These are phyloP conservation scores for Archips crataeganus DNA, from an alignment of 2,888 invertebrate genomes.

Conservation along the genomic window DNA sequence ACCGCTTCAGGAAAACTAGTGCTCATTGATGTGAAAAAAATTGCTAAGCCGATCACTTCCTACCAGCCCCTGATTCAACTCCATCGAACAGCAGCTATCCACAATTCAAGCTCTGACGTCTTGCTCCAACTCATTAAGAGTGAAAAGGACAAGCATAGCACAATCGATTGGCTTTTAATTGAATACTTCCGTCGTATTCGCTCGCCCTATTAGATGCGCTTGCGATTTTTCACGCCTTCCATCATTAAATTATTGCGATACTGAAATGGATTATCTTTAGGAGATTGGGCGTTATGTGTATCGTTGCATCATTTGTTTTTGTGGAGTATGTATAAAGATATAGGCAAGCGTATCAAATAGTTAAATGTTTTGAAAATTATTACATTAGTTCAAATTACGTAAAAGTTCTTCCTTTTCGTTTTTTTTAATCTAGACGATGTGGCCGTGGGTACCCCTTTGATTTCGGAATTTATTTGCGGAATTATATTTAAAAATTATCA, in stretches of 20 bases:
- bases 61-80: slow-evolving; percentile 57
- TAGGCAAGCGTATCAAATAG: slow-evolving; percentile 30
- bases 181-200: slow-evolving; percentile 44
- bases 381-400: slow-evolving; percentile 23
- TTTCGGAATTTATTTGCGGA: too few species aligned
- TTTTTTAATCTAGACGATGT: too few species aligned
- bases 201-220: slow-evolving; percentile 63
- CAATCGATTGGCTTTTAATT: slow-evolving; percentile 35
- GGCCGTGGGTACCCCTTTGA: too few species aligned
- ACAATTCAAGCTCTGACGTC: slow-evolving; percentile 24
- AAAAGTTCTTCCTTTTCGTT: not conserved
- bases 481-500: too few species aligned
- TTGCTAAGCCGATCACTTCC: slow-evolving; percentile 69
- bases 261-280: slow-evolving; percentile 37
- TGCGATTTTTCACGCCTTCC: slow-evolving; percentile 55
- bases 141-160: slow-evolving; percentile 22
- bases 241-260: slow-evolving; percentile 33
- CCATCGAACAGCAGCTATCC: slow-evolving; percentile 17
- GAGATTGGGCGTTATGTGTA: slow-evolving; percentile 37
- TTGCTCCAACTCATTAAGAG: slow-evolving; percentile 18
- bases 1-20: slow-evolving; percentile 60
- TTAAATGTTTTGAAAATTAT: slow-evolving; percentile 11
- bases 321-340: slow-evolving; percentile 16
- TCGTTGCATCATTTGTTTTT: slow-evolving; percentile 35
- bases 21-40: slow-evolving; percentile 59